Evolutionary conservation across 2,888 invertebrate species (phyloP).

Genomic region (Polydrusus tereticollis): DNA sequence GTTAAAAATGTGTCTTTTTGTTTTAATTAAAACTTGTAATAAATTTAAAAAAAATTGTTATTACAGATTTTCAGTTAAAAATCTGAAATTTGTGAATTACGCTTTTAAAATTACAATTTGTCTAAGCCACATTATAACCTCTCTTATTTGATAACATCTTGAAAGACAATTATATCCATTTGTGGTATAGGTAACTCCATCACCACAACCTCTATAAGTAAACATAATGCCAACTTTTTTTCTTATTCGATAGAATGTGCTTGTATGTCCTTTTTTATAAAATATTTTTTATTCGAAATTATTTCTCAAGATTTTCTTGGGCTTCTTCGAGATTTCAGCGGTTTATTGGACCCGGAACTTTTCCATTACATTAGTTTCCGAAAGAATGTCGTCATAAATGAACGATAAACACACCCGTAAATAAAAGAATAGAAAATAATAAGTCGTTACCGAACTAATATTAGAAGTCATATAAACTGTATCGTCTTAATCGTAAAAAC

Average conservation of each 20-base stretch:
- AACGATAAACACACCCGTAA: neutral
- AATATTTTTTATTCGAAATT: neutral
- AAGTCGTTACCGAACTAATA: neutral
- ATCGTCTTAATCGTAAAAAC: neutral
- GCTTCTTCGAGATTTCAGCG: neutral
- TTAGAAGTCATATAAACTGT: neutral
- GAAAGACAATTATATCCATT: no score
- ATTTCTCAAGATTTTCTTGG: neutral
- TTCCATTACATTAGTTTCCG: constrained; percentile 1
- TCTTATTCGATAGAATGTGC: neutral
- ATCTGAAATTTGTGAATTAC: no score
- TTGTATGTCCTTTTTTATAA: neutral
- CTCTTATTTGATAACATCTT: no score
- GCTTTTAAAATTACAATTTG: no score
- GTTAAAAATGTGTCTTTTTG: no score
- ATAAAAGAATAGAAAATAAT: neutral
- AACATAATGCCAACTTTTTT: neutral
- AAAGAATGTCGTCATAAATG: neutral
- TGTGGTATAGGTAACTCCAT: no score
- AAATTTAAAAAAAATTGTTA: no score
- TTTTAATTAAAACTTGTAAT: no score
- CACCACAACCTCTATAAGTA: no score
- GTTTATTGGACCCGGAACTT: constrained; percentile 1
- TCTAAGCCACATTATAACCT: no score
- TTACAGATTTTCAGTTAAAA: no score